Conservation (phyloP, 2,797 vertebrate genomes). For the Melanotaenia boesemani region DNA sequence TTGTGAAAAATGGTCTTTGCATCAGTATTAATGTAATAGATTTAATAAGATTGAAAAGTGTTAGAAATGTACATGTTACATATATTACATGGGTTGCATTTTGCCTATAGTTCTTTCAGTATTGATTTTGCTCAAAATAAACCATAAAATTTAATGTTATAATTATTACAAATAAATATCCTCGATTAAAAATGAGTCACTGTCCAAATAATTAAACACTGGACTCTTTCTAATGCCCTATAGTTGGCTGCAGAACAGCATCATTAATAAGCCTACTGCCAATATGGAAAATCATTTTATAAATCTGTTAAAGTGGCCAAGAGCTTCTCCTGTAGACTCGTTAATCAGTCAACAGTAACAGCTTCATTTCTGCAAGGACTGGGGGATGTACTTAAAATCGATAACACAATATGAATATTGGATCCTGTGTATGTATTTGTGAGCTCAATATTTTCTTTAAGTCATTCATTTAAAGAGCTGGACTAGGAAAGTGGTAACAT, state of each 20-base stretch:
- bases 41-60: not conserved
- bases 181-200: not conserved
- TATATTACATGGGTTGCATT: not conserved
- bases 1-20: not conserved
- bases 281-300: conserved; percentile 4
- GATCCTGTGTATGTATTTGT: not conserved
- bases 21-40: not conserved
- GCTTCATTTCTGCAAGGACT: not conserved
- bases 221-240: not conserved
- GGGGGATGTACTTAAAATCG: not conserved
- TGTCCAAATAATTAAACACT: not conserved
- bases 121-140: not conserved
- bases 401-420: not conserved
- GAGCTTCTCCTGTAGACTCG: not conserved
- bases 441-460: not conserved
- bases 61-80: not conserved
- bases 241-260: not conserved
- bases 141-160: not conserved
- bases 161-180: not conserved
- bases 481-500: not conserved
- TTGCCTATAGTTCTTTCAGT: not conserved
- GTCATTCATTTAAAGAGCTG: not conserved
- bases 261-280: not conserved
- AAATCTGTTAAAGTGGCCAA: not conserved
- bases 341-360: conserved; percentile 6